phyloP scores from a whole-genome alignment of 2,113 vertebrate genomes.

The Passerina amoena region DNA sequence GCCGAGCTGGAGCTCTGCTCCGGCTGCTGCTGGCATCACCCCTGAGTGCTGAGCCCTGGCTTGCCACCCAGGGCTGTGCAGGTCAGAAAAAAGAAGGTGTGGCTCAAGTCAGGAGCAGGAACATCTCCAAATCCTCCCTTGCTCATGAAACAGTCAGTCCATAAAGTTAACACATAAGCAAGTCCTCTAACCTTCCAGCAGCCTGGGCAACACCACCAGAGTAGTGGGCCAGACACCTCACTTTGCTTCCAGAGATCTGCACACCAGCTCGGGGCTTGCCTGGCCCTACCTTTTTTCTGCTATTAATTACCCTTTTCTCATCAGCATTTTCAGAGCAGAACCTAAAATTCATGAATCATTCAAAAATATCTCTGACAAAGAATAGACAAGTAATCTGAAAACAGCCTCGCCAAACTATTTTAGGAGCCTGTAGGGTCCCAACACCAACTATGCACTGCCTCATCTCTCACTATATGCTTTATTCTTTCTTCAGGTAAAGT shows the following conservation, averaged over 20 bases:
- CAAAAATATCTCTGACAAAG: neutral
- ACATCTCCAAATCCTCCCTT: neutral
- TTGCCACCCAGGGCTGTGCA: rapidly evolving
- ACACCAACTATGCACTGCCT: neutral
- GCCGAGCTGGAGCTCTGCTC: neutral
- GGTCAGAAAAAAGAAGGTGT: neutral
- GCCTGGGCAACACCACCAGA: neutral
- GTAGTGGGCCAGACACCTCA: neutral
- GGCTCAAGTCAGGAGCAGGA: neutral
- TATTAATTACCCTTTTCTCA: neutral
- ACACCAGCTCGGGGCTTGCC: rapidly evolving
- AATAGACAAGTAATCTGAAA: neutral
- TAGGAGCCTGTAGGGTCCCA: neutral
- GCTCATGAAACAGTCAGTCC: neutral
- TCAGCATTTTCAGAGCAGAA: neutral
- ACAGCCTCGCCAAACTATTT: neutral
- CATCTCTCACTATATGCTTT: neutral
- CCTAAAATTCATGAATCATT: neutral
- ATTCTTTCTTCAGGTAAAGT: neutral
- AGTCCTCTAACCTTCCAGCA: neutral
- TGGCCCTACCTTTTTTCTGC: neutral
- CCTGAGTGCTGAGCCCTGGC: neutral
- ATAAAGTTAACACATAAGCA: neutral
- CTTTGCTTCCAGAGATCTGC: neutral
- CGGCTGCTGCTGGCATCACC: neutral